These are phyloP conservation scores for Echinops telfairi DNA, from an alignment of 2,113 vertebrate genomes.

Conservation along the genomic window DNA sequence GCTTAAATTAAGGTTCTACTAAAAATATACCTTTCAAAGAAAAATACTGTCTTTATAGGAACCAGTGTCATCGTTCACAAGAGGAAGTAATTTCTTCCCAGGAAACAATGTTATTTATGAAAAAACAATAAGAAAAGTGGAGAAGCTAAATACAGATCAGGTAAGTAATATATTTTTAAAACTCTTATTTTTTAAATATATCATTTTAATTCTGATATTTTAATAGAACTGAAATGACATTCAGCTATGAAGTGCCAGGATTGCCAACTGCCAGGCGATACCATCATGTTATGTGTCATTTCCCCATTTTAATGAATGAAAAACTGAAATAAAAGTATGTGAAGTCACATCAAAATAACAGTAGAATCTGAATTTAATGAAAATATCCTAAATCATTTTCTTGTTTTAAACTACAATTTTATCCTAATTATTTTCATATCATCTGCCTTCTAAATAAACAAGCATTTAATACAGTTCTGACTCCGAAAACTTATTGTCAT, in stretches of 20 bases:
- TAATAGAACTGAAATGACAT: slow-evolving; percentile 14
- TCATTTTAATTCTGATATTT: slow-evolving; percentile 59
- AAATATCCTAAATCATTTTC: background rate
- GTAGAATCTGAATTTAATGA: slow-evolving; percentile 45
- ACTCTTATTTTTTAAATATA: slow-evolving; percentile 1
- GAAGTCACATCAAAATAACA: background rate
- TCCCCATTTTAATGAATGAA: background rate
- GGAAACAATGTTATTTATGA: slow-evolving; percentile 90
- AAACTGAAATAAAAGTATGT: slow-evolving; percentile 37
- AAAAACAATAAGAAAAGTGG: slow-evolving; percentile 89
- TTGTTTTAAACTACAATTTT: slow-evolving; percentile 51
- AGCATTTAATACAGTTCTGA: slow-evolving; percentile 69
- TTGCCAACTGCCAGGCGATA: background rate
- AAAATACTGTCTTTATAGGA: slow-evolving; percentile 83
- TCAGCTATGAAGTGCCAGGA: slow-evolving; percentile 2
- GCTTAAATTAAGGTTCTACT: background rate
- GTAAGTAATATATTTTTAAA: slow-evolving; percentile 80
- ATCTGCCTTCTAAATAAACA: slow-evolving; percentile 17
- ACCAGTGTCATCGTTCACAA: slow-evolving; percentile 85
- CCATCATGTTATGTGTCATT: slow-evolving; percentile 3
- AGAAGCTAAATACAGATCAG: slow-evolving; percentile 85
- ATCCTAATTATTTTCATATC: slow-evolving; percentile 10
- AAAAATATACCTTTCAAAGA: slow-evolving; percentile 17
- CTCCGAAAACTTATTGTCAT: too few species aligned
- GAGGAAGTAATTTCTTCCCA: slow-evolving; percentile 84